Evolutionary conservation across 1,140 invertebrate genomes (phyloP).

Genomic region (Triops cancriformis): DNA sequence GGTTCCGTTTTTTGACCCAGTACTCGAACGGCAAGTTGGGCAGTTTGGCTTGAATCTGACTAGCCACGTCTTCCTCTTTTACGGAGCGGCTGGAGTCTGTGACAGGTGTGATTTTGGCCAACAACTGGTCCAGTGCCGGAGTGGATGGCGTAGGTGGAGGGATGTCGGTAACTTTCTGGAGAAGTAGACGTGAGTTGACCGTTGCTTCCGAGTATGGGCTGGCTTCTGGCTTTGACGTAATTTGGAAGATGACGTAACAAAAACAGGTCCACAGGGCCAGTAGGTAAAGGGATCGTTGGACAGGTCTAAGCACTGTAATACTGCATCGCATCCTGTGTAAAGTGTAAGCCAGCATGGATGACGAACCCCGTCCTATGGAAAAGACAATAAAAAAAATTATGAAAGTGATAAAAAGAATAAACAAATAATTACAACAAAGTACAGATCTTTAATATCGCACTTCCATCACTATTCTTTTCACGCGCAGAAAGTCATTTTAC

Average conservation of each 20-base stretch:
- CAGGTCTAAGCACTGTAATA: constrained; percentile 16
- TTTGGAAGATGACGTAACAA: constrained; percentile 37
- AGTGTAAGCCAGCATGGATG: not conserved
- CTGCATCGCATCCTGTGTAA: constrained; percentile 21
- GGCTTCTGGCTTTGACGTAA: constrained; percentile 28
- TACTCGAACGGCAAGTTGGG: constrained; percentile 73
- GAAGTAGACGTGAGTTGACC: constrained; percentile 34
- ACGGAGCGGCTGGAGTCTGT: constrained; percentile 34
- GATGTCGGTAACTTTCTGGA: constrained; percentile 36
- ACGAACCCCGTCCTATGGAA: not conserved
- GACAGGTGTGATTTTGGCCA: constrained; percentile 56
- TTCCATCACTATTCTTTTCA: too few species aligned
- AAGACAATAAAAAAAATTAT: not conserved
- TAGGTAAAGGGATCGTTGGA: constrained; percentile 30
- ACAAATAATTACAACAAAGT: not conserved
- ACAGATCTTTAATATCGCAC: not conserved
- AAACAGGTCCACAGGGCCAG: constrained; percentile 37
- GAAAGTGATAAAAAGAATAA: not conserved
- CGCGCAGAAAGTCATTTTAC: too few species aligned
- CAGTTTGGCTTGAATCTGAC: constrained; percentile 36
- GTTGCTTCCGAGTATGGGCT: constrained; percentile 22
- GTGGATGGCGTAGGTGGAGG: constrained; percentile 39
- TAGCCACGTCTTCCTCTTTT: constrained; percentile 21
- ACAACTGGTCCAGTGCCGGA: constrained; percentile 62
- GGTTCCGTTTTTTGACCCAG: constrained; percentile 64